Evolutionary conservation across 1,140 invertebrate genomes (phyloP), one percentile per base, ranked within the genome.

Genomic region (Eupeodes corollae): DNA sequence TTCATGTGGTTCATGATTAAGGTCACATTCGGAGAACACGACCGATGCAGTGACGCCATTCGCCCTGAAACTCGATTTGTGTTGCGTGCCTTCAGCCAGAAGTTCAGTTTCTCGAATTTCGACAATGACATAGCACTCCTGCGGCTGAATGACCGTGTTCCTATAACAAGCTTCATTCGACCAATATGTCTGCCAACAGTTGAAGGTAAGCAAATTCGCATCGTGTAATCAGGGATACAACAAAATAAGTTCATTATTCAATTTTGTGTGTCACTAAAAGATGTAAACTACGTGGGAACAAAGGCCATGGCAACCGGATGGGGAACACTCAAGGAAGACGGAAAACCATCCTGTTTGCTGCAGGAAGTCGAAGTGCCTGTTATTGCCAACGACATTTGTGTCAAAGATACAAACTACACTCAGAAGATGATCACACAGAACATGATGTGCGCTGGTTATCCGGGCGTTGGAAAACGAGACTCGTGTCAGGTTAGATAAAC

Each of bases 1-100:
- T 88, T 88, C 58, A 86, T 89, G 81, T 89, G 85, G 85, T 88
- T 88, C 65, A 84, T 89, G 84, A 88, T 89, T 57, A 86, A 86
- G 66, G 84, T 87, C 19, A 87, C 85, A 11, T 84, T 89, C 56
- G 85, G 85, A 0, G 85, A 88, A 58, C 84, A 87, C 58, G 82
- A 89, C 63, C 76, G 84, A n/a, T 89, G 86, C 61, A 76, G 80
- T 51, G 75, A 80, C n/a, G 80, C 77, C 40, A 61, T 60, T 30
- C 69, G 75, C 37, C 81, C 83, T 0, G 84, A 88, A 69, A 82
- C 82, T 0, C 73, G 84, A 47, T 88, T 85, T 60, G 75, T 88
- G 10, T 66, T 87, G 11, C 69, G 85, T 18, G 80, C 82, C 12
- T 77, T 85, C 35, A 72, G 78, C 1, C 83, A 86, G 38, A 79